A percentile compares a stretch with the other conserved stretches of the same genome.
Conservation (phyloP, 2,888 invertebrate species). For the Cosmorhoe ocellata region DNA sequence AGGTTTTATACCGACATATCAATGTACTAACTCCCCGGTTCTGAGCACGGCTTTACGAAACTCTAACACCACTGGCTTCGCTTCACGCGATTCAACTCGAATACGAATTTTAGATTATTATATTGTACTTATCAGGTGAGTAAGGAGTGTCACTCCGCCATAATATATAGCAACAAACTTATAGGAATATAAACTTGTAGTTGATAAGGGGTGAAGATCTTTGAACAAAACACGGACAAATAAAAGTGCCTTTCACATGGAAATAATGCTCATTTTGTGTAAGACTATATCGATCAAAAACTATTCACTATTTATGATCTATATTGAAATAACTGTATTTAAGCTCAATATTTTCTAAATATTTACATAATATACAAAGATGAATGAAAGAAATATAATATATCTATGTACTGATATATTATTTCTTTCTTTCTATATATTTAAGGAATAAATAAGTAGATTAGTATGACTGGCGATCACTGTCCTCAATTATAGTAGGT, state of each 20-base stretch:
- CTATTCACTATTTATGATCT: neutral
- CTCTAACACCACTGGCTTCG: conserved; percentile 67
- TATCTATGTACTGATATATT: conserved; percentile 46
- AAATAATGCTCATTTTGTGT: conserved; percentile 54
- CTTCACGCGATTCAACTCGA: conserved; percentile 44
- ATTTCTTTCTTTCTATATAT: conserved; percentile 42
- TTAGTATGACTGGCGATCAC: conserved; percentile 51
- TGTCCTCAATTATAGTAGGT: conserved; percentile 42
- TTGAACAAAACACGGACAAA: conserved; percentile 44
- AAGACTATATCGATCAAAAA: conserved; percentile 12
- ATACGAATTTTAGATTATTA: conserved; percentile 62
- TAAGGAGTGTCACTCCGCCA: conserved; percentile 73
- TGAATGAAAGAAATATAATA: conserved; percentile 41
- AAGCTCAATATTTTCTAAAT: conserved; percentile 41
- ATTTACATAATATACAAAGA: conserved; percentile 40
- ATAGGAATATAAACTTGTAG: conserved; percentile 26
- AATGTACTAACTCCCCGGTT: conserved; percentile 42
- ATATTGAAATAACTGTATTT: conserved; percentile 25
- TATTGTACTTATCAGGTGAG: conserved; percentile 55
- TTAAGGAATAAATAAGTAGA: conserved; percentile 31
- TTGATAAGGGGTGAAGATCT: conserved; percentile 27
- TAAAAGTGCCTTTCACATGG: conserved; percentile 53
- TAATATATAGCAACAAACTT: conserved; percentile 66
- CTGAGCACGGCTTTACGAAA: conserved; percentile 78
- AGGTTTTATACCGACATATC: conserved; percentile 31